Percentiles rank a stretch among this genome's conserved stretches.
Evolutionary conservation across 2,113 vertebrate species (phyloP).

Genomic region (Tragelaphus buxtoni): DNA sequence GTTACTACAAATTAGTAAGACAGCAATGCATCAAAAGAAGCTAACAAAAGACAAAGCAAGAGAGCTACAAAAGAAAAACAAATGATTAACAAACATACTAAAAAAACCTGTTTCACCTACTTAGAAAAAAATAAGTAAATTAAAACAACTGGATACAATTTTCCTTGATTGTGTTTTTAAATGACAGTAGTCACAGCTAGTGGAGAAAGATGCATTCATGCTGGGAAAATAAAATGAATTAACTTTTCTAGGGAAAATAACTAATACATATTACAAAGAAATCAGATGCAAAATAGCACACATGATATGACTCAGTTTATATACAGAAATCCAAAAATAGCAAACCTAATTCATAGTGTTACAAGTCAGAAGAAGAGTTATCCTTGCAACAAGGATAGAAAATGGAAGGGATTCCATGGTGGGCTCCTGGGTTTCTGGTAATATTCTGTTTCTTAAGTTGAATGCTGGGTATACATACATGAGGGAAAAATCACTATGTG

Average conservation of each 20-base stretch:
- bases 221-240: neutral
- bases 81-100: neutral
- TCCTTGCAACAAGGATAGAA: neutral
- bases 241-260: neutral
- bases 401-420: neutral
- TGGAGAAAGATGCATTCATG: neutral
- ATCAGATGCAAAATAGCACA: neutral
- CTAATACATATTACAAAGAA: neutral
- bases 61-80: slow-evolving; percentile 13
- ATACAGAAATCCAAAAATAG: neutral
- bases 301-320: neutral
- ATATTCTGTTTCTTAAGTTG: neutral
- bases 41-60: neutral
- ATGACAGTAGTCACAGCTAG: neutral
- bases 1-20: slow-evolving; percentile 4
- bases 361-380: neutral
- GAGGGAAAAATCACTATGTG: neutral
- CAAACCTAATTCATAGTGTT: neutral
- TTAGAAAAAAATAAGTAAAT: neutral
- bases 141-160: neutral
- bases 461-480: neutral
- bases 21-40: neutral
- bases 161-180: neutral
- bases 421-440: neutral
- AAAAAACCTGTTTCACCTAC: neutral